Base-by-base conservation (phyloP, 2,797 vertebrate genomes). In the Enteromius treurensis region DNA sequence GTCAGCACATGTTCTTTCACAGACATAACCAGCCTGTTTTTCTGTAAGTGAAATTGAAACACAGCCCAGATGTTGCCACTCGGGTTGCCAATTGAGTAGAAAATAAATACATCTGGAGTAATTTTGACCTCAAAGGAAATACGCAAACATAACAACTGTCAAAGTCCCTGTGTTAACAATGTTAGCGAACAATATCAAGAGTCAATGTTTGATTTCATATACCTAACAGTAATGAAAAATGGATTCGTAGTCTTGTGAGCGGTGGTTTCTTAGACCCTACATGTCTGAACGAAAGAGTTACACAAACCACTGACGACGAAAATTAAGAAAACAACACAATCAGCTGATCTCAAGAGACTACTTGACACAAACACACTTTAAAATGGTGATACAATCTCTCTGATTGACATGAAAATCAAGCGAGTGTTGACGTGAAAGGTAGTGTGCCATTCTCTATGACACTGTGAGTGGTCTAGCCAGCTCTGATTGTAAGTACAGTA, bases 201-300 rank as follows among this genome's bases (percentile, higher is more conserved):
- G 60, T 51, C 60, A 79, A 67, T 51, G 29, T 67, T 67, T 79
- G 62, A 37, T 79, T 67, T 67, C 29, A n/a, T 8, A 49, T 47
- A 67, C 29, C 40, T 65, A n/a, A 32, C 40, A 62, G 49, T 47
- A 51, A 51, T n/a, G 26, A 32, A 65, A 78, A 78, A 37, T 34
- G 2, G 5, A 11, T 55, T 37, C 15, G n/a, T 34, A 29, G 29
- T 37, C 29, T 75, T 6, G 21, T n/a, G 19, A n/a, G 71, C 3
- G 21, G 47, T n/a, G 21, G 32, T 11, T 32, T 11, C 29, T 74
- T 2, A 5, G 29, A 53, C 49, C 10, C 19, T 34, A 53, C 17
- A 34, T 53, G 71, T 68, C 29, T 23, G 29, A 34, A 37, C 1
- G 0, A 53, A 49, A 5, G 21, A 19, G 29, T 40, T 23, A 40